Evolutionary conservation across 2,888 invertebrate genomes (phyloP).

Genomic region (Gisinianus flammeolus): DNA sequence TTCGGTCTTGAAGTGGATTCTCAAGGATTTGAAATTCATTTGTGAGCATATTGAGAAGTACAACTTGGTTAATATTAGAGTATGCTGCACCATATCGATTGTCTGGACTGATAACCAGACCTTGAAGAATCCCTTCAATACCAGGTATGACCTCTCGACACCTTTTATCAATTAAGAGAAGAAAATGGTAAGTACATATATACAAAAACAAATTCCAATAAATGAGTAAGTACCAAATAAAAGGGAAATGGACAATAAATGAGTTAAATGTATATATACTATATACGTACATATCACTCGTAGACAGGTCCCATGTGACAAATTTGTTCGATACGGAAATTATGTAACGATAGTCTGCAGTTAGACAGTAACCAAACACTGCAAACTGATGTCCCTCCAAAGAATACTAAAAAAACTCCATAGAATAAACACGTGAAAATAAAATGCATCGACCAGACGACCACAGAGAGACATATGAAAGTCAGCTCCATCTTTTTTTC

Average conservation of each 20-base stretch:
- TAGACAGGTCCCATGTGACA: slow-evolving; percentile 95
- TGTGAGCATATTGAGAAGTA: slow-evolving; percentile 88
- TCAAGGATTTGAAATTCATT: slow-evolving; percentile 89
- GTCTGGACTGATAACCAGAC: slow-evolving; percentile 87
- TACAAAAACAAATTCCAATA: too few species aligned
- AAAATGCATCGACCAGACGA: neutral
- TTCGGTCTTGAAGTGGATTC: slow-evolving; percentile 77
- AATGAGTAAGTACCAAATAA: too few species aligned
- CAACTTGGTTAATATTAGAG: slow-evolving; percentile 94
- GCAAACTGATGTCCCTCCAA: slow-evolving; percentile 98
- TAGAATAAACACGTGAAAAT: neutral
- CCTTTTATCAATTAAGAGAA: too few species aligned
- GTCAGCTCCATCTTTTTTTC: neutral
- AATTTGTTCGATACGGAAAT: slow-evolving; percentile 96
- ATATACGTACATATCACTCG: slow-evolving; percentile 93
- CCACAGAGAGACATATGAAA: neutral
- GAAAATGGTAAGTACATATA: too few species aligned
- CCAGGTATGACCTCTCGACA: slow-evolving; percentile 90
- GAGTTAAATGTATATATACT: too few species aligned
- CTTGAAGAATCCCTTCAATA: slow-evolving; percentile 95
- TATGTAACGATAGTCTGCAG: slow-evolving; percentile 88
- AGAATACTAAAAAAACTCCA: slow-evolving; percentile 73
- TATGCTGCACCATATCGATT: slow-evolving; percentile 95
- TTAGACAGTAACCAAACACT: slow-evolving; percentile 88
- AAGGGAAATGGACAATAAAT: too few species aligned